Evolutionary conservation across 1,140 invertebrate species (phyloP).

Genomic region (Heliconius hermathena): DNA sequence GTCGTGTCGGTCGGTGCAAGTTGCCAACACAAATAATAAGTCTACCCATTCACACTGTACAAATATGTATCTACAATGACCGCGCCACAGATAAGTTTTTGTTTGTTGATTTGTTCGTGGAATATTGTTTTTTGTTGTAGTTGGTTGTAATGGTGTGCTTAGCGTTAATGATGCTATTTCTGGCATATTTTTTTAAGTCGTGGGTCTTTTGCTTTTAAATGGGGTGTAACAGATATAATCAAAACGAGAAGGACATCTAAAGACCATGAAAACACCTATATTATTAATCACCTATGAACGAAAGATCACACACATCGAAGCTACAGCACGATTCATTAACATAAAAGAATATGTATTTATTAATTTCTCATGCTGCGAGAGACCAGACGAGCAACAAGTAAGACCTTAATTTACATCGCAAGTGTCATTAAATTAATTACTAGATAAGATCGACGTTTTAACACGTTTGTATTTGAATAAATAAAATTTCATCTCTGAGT

Average conservation of each 20-base stretch:
- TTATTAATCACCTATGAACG: not conserved
- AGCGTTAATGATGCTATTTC: not conserved
- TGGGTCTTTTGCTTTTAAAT: not conserved
- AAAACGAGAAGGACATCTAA: not conserved
- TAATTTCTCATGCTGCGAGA: not conserved
- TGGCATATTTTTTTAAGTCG: not conserved
- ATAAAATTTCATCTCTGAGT: slow-evolving; percentile 8
- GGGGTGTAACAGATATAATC: no score
- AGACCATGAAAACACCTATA: not conserved
- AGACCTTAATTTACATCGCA: not conserved
- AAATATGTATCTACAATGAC: not conserved
- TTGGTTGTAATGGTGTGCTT: not conserved
- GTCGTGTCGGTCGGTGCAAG: not conserved
- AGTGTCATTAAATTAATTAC: not conserved
- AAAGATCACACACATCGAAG: not conserved
- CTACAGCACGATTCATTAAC: not conserved
- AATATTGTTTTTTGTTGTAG: not conserved
- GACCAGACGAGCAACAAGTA: not conserved
- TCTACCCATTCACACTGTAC: not conserved
- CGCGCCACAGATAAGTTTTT: not conserved
- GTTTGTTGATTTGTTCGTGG: not conserved
- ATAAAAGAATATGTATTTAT: not conserved
- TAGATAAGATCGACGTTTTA: not conserved
- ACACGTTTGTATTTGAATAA: not conserved
- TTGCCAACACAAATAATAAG: no score